Evolutionary conservation across 2,113 vertebrate species (phyloP), one percentile per base, ranked within the genome.

Genomic region (Panthera uncia): DNA sequence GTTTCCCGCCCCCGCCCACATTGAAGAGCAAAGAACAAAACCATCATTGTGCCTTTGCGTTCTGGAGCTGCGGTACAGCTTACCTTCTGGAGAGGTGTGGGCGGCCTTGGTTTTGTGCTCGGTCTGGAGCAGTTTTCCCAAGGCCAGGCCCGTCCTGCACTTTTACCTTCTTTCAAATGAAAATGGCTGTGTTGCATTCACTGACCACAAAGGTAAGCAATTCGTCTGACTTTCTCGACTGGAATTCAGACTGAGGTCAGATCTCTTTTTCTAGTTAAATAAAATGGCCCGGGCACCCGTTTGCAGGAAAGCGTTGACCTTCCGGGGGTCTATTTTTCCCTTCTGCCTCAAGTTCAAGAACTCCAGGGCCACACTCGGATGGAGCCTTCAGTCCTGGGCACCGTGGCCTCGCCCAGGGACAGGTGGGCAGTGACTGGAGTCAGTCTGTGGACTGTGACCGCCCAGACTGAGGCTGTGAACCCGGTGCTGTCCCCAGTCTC

Each of bases 111-210:
- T 82, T 92, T 93, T 29, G 11, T 27, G 68, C 85, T 50, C 73
- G 69, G 88, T 86, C 66, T 36, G 73, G 45, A 74, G 36, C 89
- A 66, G 91, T 95, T 97, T 98, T 85, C 91, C 63, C 61, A 31
- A 95, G 92, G 85, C 71, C 78, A 11, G 86, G 89, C 73, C 95
- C 85, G 93, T 98, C 86, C 66, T 93, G 84, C 76, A 78, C 91
- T 95, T 96, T 88, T 6, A 81, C 50, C 84, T 91, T 79, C 89
- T 88, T 95, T 93, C 86, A 91, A 89, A 93, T 97, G 82, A 96
- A 98, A 98, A 89, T 57, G 93, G 91, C 73, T 86, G 96, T 93
- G 93, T 93, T 96, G 89, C 97, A 95, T 94, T 97, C 82, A 15
- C 82, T 68, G 85, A 91, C 87, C 83, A 85, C 88, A 91, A 86